Evolutionary conservation across 2,797 vertebrate genomes (phyloP), one percentile per base, ranked within the genome.

Genomic region (Melanogrammus aeglefinus): DNA sequence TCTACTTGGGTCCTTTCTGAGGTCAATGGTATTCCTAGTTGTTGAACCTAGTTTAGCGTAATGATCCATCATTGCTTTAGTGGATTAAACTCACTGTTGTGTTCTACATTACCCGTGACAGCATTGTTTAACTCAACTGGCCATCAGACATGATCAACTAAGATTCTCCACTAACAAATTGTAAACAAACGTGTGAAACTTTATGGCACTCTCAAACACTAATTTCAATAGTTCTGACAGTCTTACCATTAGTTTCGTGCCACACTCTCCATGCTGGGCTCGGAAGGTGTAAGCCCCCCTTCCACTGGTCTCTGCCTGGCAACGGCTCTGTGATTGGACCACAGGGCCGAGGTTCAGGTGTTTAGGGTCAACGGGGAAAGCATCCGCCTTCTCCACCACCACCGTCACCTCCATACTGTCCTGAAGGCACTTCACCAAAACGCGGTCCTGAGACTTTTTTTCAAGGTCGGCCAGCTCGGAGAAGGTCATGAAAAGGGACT

Each of bases 401-500:
- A 63, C 51, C 47, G 1, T 10, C 51, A 57, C 82, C 76, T 89
- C 83, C 0, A 87, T 2, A 72, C 78, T 36, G 75, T 85, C 84
- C 74, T 80, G 8, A 0, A 79, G 79, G 76, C 90, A 88, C 73
- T 75, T 86, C 73, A 90, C 75, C 79, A 12, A 77, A 36, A 86
- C 76, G 31, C 1, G 21, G 7, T 31, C 47, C 41, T 14, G 4
- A 4, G 69, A 72, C 57, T 41, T 78, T 0, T 10, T 39, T 7
- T 87, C 82, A 1, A 82, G 75, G 0, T 75, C 76, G 0, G 81
- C 81, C 79, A 82, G 4, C 0, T 86, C 78, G 6, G 85, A 73
- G 70, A 79, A 77, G 0, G 85, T 75, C 44, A 79, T 75, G 0
- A 81, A 82, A 0, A 86, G 75, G 4, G 83, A 77, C 35, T 80